phyloP scores from a whole-genome alignment of 2,797 vertebrate genomes.

The Eupleurogrammus muticus region DNA sequence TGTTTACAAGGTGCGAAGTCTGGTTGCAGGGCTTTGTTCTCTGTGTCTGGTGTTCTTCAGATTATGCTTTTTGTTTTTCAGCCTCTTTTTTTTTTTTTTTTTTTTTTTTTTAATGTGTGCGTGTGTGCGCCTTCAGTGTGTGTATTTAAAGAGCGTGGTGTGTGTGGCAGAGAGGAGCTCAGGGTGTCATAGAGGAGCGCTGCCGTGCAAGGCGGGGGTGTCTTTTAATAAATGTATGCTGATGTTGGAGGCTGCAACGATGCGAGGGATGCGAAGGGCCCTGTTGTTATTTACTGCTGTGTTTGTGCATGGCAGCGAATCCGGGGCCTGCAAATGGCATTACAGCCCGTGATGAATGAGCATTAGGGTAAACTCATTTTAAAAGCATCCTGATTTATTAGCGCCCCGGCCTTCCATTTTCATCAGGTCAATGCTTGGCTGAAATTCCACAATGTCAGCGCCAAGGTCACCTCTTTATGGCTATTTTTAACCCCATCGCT shows the following conservation, averaged over 20 bases:
- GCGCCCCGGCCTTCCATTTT: slow-evolving; percentile 96
- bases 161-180: slow-evolving; percentile 65
- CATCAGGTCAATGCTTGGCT: slow-evolving; percentile 99
- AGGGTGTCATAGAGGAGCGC: slow-evolving; percentile 75
- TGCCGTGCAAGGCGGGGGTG: slow-evolving; percentile 78
- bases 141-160: slow-evolving; percentile 64
- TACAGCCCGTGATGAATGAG: slow-evolving; percentile 99
- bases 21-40: slow-evolving; percentile 89
- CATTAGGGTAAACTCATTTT: slow-evolving; percentile 99
- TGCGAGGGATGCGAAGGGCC: slow-evolving; percentile 87
- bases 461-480: slow-evolving; percentile 95
- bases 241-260: slow-evolving; percentile 91
- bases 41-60: slow-evolving; percentile 74
- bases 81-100: slow-evolving; percentile 49
- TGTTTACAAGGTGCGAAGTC: slow-evolving; percentile 88
- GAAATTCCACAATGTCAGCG: slow-evolving; percentile 98
- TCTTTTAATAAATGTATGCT: slow-evolving; percentile 98
- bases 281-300: slow-evolving; percentile 99
- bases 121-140: slow-evolving; percentile 51
- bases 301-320: slow-evolving; percentile 94
- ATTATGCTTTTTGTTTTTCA: slow-evolving; percentile 76
- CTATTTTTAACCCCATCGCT: slow-evolving; percentile 79
- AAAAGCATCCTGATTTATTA: slow-evolving; percentile 99
- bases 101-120: slow-evolving; percentile 37
- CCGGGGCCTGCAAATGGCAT: slow-evolving; percentile 96